Percentiles rank a stretch among this genome's conserved stretches.
Evolutionary conservation across 2,113 vertebrate species (phyloP).

Genomic region (Epinephelus cyanopodus): DNA sequence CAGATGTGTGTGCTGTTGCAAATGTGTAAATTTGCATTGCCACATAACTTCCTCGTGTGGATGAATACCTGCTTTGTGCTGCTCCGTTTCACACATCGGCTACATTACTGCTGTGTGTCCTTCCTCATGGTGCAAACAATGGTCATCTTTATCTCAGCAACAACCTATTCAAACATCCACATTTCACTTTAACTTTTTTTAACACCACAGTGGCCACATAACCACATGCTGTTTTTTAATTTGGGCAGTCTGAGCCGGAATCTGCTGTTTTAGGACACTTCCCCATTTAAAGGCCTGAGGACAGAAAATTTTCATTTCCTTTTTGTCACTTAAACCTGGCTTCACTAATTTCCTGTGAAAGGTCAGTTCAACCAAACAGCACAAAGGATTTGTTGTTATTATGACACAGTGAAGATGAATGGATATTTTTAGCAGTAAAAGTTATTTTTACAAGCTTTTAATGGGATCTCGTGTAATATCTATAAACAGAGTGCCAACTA

Average conservation of each 20-base stretch:
- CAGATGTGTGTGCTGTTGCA: background rate
- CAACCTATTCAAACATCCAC: background rate
- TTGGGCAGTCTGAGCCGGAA: background rate
- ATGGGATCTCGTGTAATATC: background rate
- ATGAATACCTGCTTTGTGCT: background rate
- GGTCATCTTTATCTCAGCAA: background rate
- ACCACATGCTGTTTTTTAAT: background rate
- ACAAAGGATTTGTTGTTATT: background rate
- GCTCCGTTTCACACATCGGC: background rate
- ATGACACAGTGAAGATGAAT: background rate
- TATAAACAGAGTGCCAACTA: background rate
- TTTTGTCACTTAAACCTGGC: background rate
- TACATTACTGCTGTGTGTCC: background rate
- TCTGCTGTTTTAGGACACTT: constrained; percentile 20
- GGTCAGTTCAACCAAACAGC: constrained; percentile 10
- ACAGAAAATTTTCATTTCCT: constrained; percentile 42
- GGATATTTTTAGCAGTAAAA: background rate
- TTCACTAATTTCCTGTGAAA: constrained; percentile 43
- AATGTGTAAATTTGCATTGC: constrained; percentile 13
- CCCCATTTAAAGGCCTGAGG: constrained; percentile 6
- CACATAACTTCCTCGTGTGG: constrained; percentile 43
- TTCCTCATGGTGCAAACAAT: constrained; percentile 3
- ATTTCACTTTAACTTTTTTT: background rate
- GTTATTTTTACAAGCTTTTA: background rate
- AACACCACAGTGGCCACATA: background rate